phyloP scores from a whole-genome alignment of 2,113 vertebrate species.

The Paraplagusia blochii region DNA sequence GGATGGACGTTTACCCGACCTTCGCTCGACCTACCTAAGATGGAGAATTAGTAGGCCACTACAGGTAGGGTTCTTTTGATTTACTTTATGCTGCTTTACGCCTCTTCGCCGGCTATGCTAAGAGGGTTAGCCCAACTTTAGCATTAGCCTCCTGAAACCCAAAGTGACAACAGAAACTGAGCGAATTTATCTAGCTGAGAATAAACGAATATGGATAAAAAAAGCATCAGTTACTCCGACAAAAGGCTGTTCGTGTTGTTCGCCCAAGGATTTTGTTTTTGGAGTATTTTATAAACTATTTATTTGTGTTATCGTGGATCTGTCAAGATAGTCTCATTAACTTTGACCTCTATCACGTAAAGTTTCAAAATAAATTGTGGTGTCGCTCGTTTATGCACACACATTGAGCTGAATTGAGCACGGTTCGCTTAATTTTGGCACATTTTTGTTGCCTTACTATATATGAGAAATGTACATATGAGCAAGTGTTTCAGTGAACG shows the following conservation, averaged over 20 bases:
- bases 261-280: too few species aligned
- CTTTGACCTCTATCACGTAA: not conserved
- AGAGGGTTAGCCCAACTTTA: constrained; percentile 48
- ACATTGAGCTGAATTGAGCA: too few species aligned
- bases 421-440: too few species aligned
- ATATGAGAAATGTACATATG: too few species aligned
- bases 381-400: not conserved
- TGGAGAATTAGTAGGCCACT: constrained; percentile 6
- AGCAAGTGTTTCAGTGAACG: not conserved
- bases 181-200: not conserved
- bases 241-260: too few species aligned
- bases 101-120: constrained; percentile 56
- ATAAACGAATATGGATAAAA: too few species aligned
- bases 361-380: constrained; percentile 54
- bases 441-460: too few species aligned
- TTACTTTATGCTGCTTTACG: constrained; percentile 5
- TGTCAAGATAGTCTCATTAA: constrained; percentile 28
- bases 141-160: constrained; percentile 42
- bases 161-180: constrained; percentile 12
- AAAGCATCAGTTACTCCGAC: too few species aligned
- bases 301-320: not conserved
- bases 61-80: constrained; percentile 38
- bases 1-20: constrained; percentile 23
- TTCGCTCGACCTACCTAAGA: not conserved
- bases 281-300: too few species aligned